Conservation (phyloP, 2,113 vertebrate species). For the Grammomys dolichurus region DNA sequence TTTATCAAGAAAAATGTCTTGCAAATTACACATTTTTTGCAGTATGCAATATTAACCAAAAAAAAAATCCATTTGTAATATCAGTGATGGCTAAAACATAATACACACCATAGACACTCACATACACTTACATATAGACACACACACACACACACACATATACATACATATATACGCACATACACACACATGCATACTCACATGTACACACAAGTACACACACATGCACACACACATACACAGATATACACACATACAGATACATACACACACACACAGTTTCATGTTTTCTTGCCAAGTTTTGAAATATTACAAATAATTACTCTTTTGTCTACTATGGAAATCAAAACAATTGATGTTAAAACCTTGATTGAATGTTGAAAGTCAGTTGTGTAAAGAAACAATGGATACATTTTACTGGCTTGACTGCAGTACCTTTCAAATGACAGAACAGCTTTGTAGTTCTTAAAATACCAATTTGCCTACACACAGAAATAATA, state of each 20-base stretch:
- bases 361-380: not conserved
- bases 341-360: not conserved
- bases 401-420: not conserved
- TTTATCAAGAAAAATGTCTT: conserved; percentile 67
- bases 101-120: not conserved
- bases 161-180: not conserved
- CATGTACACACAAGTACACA: not conserved
- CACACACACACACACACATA: not conserved
- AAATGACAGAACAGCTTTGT: not conserved
- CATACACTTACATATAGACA: too few relatives aligned
- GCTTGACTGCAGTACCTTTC: not conserved
- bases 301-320: conserved; percentile 58
- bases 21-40: conserved; percentile 74
- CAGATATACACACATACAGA: not conserved
- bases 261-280: not conserved
- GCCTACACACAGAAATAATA: not conserved
- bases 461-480: not conserved
- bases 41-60: conserved; percentile 71
- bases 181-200: fast-evolving
- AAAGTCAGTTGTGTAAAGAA: not conserved
- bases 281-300: conserved; percentile 16
- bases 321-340: not conserved
- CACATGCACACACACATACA: not conserved
- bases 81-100: not conserved
- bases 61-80: conserved; percentile 68